phyloP scores from a whole-genome alignment of 2,797 vertebrate species.

The Enteromius paludinosus region DNA sequence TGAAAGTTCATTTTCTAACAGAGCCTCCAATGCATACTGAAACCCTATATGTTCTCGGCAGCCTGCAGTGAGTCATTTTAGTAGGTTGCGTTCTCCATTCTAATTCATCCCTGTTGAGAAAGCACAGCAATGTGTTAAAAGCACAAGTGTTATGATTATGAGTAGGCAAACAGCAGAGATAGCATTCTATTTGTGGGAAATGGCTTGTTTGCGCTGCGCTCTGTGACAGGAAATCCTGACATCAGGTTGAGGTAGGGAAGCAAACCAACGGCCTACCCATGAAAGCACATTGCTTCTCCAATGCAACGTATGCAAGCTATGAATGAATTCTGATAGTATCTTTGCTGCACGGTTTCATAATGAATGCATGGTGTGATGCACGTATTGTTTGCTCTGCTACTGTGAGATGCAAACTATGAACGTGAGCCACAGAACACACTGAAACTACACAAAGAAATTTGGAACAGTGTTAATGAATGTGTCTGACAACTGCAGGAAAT shows the following conservation, averaged over 20 bases:
- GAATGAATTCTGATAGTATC: constrained; percentile 24
- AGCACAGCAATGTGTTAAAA: constrained; percentile 7
- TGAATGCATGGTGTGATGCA: neutral
- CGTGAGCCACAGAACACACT: neutral
- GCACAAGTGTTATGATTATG: constrained; percentile 16
- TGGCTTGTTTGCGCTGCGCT: constrained; percentile 18
- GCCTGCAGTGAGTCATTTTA: neutral
- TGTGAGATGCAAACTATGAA: neutral
- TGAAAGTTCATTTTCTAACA: neutral
- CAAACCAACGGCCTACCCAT: constrained; percentile 14
- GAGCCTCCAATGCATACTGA: neutral
- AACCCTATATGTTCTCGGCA: neutral
- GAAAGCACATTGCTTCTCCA: neutral
- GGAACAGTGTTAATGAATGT: neutral
- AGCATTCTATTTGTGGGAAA: constrained; percentile 49
- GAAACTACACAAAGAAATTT: neutral
- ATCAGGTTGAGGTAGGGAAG: constrained; percentile 21
- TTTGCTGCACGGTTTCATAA: neutral
- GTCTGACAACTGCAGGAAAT: neutral
- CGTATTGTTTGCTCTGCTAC: neutral
- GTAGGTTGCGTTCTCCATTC: constrained; percentile 9
- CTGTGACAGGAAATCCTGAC: constrained; percentile 53
- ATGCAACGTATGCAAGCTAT: constrained; percentile 1
- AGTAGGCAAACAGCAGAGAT: constrained; percentile 39
- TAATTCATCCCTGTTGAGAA: constrained; percentile 37